phyloP scores from a whole-genome alignment of 2,797 vertebrate genomes.

The Rhyacichthys aspro region DNA sequence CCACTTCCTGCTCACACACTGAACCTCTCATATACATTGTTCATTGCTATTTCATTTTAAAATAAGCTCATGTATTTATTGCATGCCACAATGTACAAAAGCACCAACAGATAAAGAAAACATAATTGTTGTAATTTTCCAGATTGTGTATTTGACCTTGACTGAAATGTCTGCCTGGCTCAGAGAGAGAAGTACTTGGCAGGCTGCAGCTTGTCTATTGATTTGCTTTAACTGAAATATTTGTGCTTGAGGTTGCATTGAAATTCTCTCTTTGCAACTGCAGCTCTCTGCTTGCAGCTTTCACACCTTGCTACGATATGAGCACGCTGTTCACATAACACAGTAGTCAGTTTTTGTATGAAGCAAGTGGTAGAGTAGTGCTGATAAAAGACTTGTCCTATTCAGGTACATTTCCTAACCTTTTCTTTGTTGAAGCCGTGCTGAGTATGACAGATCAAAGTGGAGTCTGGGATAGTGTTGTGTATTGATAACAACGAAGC shows the following conservation, averaged over 20 bases:
- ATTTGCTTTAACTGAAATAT: slow-evolving; percentile 7
- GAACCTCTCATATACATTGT: background rate
- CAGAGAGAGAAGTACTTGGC: slow-evolving; percentile 1
- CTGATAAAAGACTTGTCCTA: slow-evolving; percentile 37
- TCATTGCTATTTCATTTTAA: no score
- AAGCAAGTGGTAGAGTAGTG: slow-evolving; percentile 13
- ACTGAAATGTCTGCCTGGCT: background rate
- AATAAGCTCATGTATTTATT: background rate
- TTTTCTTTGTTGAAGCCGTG: slow-evolving; percentile 16
- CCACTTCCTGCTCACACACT: no score
- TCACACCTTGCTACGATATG: background rate
- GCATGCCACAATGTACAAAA: background rate
- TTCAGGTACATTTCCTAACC: slow-evolving; percentile 18
- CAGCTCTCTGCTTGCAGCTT: background rate
- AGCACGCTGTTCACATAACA: background rate
- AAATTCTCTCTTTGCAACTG: background rate
- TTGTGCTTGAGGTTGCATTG: slow-evolving; percentile 9
- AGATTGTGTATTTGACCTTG: slow-evolving; percentile 12
- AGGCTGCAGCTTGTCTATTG: background rate
- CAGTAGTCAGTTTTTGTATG: slow-evolving; percentile 22
- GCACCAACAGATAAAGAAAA: background rate
- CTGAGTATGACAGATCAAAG: slow-evolving; percentile 55
- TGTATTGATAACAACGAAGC: slow-evolving; percentile 48
- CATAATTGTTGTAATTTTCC: background rate
- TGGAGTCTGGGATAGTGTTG: slow-evolving; percentile 37